A percentile compares a stretch with the other conserved stretches of the same genome.
Evolutionary conservation across 2,797 vertebrate species (phyloP).

Genomic region (Crocidura indochinensis): DNA sequence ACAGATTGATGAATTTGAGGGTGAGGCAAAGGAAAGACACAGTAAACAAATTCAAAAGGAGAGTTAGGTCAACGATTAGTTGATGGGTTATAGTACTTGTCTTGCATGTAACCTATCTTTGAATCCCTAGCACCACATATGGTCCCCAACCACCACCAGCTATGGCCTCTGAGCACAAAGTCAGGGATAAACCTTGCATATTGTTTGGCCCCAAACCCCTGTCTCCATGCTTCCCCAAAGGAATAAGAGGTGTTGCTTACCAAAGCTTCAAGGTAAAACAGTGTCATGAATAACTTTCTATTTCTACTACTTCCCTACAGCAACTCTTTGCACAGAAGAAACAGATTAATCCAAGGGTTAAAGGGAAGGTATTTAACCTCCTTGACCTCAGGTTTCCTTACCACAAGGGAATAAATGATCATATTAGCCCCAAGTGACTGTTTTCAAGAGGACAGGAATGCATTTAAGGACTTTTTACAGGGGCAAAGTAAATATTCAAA

Average conservation of each 20-base stretch:
- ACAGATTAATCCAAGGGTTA: neutral
- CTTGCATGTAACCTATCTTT: too few species aligned
- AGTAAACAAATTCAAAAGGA: neutral
- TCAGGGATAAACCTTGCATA: too few species aligned
- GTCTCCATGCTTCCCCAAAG: neutral
- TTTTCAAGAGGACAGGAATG: conserved; percentile 57
- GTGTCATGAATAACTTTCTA: neutral
- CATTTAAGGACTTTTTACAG: conserved; percentile 32
- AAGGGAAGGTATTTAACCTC: conserved; percentile 53
- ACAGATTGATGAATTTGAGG: neutral
- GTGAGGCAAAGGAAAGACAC: conserved; percentile 1
- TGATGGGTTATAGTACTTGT: too few species aligned
- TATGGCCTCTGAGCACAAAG: too few species aligned
- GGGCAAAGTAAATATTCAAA: neutral
- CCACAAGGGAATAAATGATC: conserved; percentile 63
- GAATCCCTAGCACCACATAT: too few species aligned
- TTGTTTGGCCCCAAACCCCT: too few species aligned
- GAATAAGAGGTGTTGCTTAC: neutral
- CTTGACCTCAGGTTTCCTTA: conserved; percentile 35
- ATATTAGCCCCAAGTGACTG: neutral
- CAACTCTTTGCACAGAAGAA: neutral
- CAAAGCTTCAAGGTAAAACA: neutral
- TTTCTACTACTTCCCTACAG: neutral
- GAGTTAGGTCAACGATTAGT: too few species aligned
- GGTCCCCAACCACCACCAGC: too few species aligned